phyloP scores from a whole-genome alignment of 2,113 vertebrate genomes.

The Pseudolaguvia tuberculata region DNA sequence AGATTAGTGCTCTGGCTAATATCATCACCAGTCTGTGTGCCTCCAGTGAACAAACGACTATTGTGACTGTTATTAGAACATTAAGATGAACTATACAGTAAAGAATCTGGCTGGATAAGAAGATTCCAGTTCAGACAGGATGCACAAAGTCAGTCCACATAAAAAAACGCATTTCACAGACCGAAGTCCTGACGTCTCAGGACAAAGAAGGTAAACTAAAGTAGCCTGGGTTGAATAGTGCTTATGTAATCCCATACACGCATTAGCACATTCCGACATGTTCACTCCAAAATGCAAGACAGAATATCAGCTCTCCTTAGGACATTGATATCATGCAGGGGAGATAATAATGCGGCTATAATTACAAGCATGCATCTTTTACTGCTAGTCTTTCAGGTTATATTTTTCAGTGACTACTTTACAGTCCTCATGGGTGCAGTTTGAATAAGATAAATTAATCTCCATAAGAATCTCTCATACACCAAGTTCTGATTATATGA shows the following conservation, averaged over 20 bases:
- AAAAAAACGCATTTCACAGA: background rate
- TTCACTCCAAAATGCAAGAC: slow-evolving; percentile 11
- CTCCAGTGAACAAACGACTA: slow-evolving; percentile 41
- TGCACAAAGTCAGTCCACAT: slow-evolving; percentile 6
- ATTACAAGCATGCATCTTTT: slow-evolving; percentile 1
- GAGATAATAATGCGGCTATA: slow-evolving; percentile 18
- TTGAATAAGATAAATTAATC: slow-evolving; percentile 4
- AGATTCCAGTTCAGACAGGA: slow-evolving; percentile 51
- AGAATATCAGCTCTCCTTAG: slow-evolving; percentile 19
- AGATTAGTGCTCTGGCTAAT: slow-evolving; percentile 52
- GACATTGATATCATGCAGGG: slow-evolving; percentile 22
- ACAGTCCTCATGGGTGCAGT: background rate
- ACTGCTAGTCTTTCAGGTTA: slow-evolving; percentile 16
- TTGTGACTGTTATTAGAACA: slow-evolving; percentile 46
- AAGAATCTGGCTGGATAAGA: slow-evolving; percentile 31
- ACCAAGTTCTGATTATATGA: background rate
- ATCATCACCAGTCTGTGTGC: slow-evolving; percentile 41
- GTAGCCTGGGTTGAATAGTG: slow-evolving; percentile 18
- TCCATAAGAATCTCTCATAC: background rate
- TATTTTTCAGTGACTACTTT: slow-evolving; percentile 10
- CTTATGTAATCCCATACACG: slow-evolving; percentile 20
- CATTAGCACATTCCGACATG: slow-evolving; percentile 13
- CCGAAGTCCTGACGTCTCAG: background rate
- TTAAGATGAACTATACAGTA: slow-evolving; percentile 41
- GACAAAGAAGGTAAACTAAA: slow-evolving; percentile 26